Evolutionary conservation across 2,888 invertebrate genomes (phyloP).

Genomic region (Melanostoma mellinum): DNA sequence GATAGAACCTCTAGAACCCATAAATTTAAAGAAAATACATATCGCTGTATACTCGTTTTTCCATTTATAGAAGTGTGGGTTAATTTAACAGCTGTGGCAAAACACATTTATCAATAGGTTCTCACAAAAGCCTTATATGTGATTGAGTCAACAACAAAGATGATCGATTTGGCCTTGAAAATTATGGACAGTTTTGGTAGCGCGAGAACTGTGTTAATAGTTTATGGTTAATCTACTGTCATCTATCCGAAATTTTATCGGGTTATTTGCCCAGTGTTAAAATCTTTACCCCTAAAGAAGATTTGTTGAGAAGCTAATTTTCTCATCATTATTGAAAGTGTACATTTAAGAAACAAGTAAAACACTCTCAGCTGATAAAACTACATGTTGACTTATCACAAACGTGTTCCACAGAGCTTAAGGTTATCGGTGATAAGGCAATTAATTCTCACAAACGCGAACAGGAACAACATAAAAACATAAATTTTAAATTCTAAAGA

Average conservation of each 20-base stretch:
- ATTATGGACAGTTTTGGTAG: background rate
- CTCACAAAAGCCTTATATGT: no score
- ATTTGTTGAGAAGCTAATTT: no score
- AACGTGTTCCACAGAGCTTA: conserved; percentile 27
- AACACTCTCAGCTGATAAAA: conserved; percentile 10
- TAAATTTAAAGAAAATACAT: conserved; percentile 5
- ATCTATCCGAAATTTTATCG: no score
- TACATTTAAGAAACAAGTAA: conserved; percentile 19
- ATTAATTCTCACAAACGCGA: background rate
- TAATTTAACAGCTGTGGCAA: background rate
- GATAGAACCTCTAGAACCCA: background rate
- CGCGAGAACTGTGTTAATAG: no score
- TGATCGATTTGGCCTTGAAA: conserved; percentile 36
- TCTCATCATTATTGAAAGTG: background rate
- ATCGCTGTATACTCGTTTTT: background rate
- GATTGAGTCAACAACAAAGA: background rate
- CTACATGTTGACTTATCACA: conserved; percentile 32
- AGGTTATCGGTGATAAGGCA: conserved; percentile 36
- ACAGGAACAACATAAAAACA: background rate
- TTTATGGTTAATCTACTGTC: no score
- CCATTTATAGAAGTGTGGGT: background rate
- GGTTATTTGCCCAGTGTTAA: no score
- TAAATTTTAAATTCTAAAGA: background rate
- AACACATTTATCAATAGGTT: background rate
- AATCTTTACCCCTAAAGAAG: no score